These are phyloP conservation scores for Xestia rhomboidea DNA, from an alignment of 2,888 invertebrate species.

Conservation along the genomic window DNA sequence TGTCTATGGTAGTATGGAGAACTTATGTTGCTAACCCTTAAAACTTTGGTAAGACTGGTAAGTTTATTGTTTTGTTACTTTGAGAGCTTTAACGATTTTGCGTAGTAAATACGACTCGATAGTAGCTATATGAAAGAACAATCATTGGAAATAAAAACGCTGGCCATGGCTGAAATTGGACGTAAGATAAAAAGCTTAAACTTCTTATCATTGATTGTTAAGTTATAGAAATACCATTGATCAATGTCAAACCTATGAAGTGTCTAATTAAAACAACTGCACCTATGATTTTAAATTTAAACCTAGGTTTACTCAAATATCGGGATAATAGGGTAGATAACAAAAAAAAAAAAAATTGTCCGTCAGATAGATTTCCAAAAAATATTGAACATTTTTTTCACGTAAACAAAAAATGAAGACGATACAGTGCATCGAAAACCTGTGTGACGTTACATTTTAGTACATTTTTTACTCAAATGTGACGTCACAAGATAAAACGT, in stretches of 20 bases:
- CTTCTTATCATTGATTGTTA: neutral
- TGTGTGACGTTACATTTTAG: no score
- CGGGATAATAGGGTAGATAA: no score
- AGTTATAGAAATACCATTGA: neutral
- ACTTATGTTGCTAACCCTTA: conserved; percentile 5
- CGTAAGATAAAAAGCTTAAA: neutral
- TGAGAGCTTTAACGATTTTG: neutral
- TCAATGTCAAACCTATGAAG: conserved; percentile 10
- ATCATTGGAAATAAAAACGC: neutral
- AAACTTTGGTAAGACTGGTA: conserved; percentile 7
- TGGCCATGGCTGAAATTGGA: neutral
- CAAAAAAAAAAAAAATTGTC: no score
- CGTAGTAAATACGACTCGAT: neutral
- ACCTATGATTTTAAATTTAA: conserved; percentile 26
- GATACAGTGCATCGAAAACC: no score
- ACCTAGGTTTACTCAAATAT: conserved; percentile 19
- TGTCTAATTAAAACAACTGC: conserved; percentile 25
- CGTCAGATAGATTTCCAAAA: no score
- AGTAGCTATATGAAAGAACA: neutral
- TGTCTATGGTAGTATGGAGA: conserved; percentile 1
- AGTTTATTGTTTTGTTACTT: conserved; percentile 9
- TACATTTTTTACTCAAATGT: no score
- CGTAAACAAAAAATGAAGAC: no score
- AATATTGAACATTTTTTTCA: no score
- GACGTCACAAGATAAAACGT: no score